Conservation (phyloP, 2,113 vertebrate species). For the Helogale parvula region DNA sequence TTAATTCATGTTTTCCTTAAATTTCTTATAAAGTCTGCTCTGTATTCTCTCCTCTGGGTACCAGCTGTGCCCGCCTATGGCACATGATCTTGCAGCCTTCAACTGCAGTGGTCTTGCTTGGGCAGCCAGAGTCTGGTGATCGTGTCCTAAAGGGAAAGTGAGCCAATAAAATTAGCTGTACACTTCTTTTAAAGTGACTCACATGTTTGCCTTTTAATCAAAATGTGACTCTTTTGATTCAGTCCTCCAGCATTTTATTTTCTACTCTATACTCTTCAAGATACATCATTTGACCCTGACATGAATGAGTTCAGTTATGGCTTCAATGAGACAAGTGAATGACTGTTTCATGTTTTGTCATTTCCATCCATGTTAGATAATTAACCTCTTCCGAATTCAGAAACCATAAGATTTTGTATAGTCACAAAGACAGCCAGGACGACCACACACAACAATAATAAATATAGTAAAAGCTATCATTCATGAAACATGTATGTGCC, state of each 20-base stretch:
- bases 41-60: neutral
- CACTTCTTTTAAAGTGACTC: neutral
- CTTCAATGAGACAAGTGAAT: neutral
- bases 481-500: neutral
- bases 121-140: neutral
- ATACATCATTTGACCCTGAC: neutral
- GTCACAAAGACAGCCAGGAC: neutral
- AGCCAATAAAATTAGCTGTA: neutral
- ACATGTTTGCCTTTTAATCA: neutral
- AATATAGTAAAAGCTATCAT: accelerated
- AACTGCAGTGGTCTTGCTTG: accelerated
- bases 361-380: neutral
- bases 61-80: neutral
- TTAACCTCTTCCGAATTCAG: neutral
- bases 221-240: neutral
- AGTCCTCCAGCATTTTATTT: neutral
- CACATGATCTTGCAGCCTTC: neutral
- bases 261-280: neutral
- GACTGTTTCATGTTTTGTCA: neutral
- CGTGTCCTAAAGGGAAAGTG: neutral
- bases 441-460: neutral
- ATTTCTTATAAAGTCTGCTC: neutral
- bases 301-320: neutral
- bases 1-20: slow-evolving; percentile 20
- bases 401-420: neutral